Evolutionary conservation across 2,113 vertebrate species (phyloP).

Genomic region (Lates calcarifer): DNA sequence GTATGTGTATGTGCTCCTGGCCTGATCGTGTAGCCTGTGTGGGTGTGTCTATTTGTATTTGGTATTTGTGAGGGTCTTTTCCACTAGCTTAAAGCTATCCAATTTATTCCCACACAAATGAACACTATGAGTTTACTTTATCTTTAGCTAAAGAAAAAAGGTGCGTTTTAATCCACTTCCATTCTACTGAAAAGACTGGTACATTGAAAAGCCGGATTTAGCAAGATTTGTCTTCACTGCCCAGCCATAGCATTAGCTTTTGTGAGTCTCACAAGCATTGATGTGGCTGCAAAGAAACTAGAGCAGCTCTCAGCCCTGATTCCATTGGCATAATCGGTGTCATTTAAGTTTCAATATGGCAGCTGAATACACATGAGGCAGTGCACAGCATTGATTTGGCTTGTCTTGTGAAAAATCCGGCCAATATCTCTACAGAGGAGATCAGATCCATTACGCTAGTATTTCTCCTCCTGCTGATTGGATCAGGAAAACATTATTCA

Average conservation of each 20-base stretch:
- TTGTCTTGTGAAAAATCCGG: constrained; percentile 27
- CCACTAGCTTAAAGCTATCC: constrained; percentile 61
- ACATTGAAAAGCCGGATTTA: constrained; percentile 51
- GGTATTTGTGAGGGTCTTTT: constrained; percentile 56
- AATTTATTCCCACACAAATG: constrained; percentile 59
- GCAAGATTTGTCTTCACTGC: constrained; percentile 27
- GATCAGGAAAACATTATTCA: constrained; percentile 42
- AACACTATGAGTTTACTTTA: constrained; percentile 34
- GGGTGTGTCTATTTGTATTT: constrained; percentile 65
- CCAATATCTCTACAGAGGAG: constrained; percentile 48
- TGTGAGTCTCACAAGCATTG: constrained; percentile 31
- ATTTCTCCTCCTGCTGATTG: constrained; percentile 51
- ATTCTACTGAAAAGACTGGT: constrained; percentile 27
- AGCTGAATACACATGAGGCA: constrained; percentile 38
- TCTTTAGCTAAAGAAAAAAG: constrained; percentile 41
- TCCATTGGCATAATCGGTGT: constrained; percentile 65
- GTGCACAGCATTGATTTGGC: constrained; percentile 60
- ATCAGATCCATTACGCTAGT: constrained; percentile 54
- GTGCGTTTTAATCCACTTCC: constrained; percentile 52
- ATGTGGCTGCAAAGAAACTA: constrained; percentile 40
- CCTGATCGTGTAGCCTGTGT: constrained; percentile 35
- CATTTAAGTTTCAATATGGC: constrained; percentile 40
- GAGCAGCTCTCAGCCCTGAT: constrained; percentile 30
- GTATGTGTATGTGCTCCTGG: constrained; percentile 18
- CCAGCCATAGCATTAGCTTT: constrained; percentile 20